Base-by-base conservation (phyloP, 2,888 invertebrate genomes). In the Phyllotreta cruciferae region DNA sequence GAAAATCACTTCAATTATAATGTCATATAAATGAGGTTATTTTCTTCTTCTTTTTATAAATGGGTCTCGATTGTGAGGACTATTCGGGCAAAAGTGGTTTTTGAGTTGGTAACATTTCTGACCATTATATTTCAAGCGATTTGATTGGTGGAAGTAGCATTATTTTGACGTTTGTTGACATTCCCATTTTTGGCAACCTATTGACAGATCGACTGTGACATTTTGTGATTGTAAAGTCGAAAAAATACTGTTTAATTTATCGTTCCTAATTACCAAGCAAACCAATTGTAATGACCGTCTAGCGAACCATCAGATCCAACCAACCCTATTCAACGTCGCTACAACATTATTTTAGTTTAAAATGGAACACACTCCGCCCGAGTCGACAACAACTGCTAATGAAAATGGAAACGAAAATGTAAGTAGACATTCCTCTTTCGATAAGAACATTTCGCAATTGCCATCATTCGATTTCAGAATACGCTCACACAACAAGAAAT, bases 311-410 rank as follows among this genome's bases (percentile, higher is more conserved):
- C 4, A 24, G 36, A 35, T 49, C 5, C 6, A 49, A n/a, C 34
- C 3, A 10, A 49, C 4, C 36, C 36, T 34, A 49, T 49, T 49
- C 11, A 36, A 50, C 3, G 8, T 50, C 13, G 42, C 35, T 11
- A 41, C 11, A 24, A 7, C 14, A 24, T 50, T 9, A 47, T 47
- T 44, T 10, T 41, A 50, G 38, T 9, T 9, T 39, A 61, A 66
- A 66, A 74, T 74, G 74, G 74, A 73, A 62, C 70, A 57, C 47
- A 70, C 60, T 70, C 70, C 70, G 67, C 70, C 73, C 63, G 70
- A 69, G 9, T 38, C 66, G 47, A 69, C 36, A 37, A 52, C 24
- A 37, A 52, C 24, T 41, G 10, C 9, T 41, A 41, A 63, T 52
- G 24, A 24, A 24, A 55, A 62, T 62, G 54, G 49, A 47, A 53